These are phyloP conservation scores for Verasper variegatus DNA, from an alignment of 2,113 vertebrate species.

Conservation along the genomic window DNA sequence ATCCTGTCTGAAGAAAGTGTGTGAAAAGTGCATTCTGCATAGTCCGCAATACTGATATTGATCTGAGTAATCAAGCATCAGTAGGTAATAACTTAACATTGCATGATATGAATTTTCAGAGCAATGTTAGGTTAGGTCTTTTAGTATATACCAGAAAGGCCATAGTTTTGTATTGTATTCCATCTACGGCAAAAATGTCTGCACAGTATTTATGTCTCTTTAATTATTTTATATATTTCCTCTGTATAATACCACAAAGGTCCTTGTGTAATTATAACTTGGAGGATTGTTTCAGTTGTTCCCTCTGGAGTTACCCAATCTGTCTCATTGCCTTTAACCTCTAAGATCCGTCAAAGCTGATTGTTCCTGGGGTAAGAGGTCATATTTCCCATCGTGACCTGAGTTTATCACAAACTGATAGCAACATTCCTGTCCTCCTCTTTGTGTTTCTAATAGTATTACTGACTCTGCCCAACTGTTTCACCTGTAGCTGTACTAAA, in stretches of 20 bases:
- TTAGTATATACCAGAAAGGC: too few species aligned
- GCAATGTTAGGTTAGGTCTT: too few species aligned
- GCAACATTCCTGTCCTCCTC: conserved; percentile 46
- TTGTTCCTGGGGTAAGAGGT: conserved; percentile 43
- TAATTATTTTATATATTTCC: not conserved
- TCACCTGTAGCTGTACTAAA: conserved; percentile 1
- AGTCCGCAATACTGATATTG: too few species aligned
- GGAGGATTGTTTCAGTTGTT: not conserved
- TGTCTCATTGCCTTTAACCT: not conserved
- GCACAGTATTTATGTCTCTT: not conserved
- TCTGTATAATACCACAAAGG: not conserved
- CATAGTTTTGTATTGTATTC: too few species aligned
- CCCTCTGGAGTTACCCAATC: conserved; percentile 3
- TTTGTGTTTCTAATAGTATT: not conserved
- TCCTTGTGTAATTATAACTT: not conserved
- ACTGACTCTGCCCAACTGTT: not conserved
- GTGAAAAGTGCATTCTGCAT: too few species aligned
- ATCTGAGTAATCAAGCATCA: too few species aligned
- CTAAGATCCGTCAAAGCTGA: not conserved
- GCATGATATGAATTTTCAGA: too few species aligned
- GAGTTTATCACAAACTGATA: conserved; percentile 40
- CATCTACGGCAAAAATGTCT: too few species aligned
- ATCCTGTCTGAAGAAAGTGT: too few species aligned
- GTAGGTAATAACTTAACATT: too few species aligned
- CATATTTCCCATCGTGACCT: conserved; percentile 31